Conservation (phyloP, 1,140 invertebrate species). For the Heliconius hermathena region DNA sequence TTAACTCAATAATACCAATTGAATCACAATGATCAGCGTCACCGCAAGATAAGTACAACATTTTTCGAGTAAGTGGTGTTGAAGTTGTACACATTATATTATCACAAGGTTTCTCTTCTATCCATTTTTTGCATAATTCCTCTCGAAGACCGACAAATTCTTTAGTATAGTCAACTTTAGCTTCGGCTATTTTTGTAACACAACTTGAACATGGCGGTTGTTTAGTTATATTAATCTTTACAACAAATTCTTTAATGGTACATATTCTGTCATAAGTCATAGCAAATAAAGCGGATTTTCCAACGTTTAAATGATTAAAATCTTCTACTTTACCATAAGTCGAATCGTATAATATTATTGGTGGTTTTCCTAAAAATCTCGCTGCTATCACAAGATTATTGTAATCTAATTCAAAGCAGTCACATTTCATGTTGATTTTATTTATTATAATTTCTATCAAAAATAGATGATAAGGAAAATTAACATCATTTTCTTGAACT, state of each 20-base stretch:
- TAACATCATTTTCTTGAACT: conserved; percentile 53
- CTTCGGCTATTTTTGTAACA: conserved; percentile 67
- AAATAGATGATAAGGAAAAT: conserved; percentile 74
- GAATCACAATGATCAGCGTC: conserved; percentile 57
- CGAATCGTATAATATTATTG: conserved; percentile 67
- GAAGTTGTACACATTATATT: conserved; percentile 73
- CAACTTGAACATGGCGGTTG: conserved; percentile 69
- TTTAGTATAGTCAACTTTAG: conserved; percentile 64
- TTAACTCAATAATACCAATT: conserved; percentile 71
- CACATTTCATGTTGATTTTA: conserved; percentile 77
- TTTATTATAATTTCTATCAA: conserved; percentile 73
- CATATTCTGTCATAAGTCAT: conserved; percentile 79
- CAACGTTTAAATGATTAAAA: conserved; percentile 65
- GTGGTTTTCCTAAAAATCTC: conserved; percentile 67
- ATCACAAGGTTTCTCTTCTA: conserved; percentile 63
- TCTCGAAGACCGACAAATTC: conserved; percentile 61
- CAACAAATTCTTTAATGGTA: conserved; percentile 62
- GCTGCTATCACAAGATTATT: conserved; percentile 70
- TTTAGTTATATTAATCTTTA: conserved; percentile 61
- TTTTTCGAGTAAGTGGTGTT: conserved; percentile 64
- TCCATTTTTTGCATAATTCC: conserved; percentile 71
- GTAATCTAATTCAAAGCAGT: conserved; percentile 69
- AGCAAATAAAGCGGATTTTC: conserved; percentile 71
- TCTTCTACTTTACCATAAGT: conserved; percentile 65
- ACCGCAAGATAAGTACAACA: conserved; percentile 67